A percentile compares a stretch with the other conserved stretches of the same genome.
These are phyloP conservation scores for Drosophila demipolita DNA, from an alignment of 2,888 invertebrate species.

Conservation along the genomic window DNA sequence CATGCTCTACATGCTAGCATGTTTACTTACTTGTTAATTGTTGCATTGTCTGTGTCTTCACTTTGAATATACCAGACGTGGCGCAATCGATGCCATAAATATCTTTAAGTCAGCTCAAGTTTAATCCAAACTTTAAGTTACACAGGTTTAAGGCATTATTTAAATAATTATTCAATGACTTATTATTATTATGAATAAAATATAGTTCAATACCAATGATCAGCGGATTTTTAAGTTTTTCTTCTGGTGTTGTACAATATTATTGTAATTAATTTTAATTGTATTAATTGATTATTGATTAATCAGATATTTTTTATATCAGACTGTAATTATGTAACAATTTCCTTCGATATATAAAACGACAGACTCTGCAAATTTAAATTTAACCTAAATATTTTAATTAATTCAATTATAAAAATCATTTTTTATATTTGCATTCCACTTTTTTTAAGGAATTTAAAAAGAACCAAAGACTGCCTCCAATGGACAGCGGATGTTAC, in stretches of 20 bases:
- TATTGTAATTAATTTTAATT: background rate
- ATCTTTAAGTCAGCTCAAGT: slow-evolving; percentile 18
- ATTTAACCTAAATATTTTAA: background rate
- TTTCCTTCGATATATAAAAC: background rate
- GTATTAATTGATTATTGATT: background rate
- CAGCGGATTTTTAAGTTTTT: background rate
- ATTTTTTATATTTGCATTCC: background rate
- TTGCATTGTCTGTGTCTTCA: slow-evolving; percentile 42
- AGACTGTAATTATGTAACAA: background rate
- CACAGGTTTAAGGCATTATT: background rate
- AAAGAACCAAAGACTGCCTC: background rate
- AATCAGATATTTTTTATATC: background rate
- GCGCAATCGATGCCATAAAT: slow-evolving; percentile 28
- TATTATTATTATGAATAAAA: background rate
- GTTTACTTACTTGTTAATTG: slow-evolving; percentile 50
- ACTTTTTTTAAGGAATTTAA: background rate
- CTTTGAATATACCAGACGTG: slow-evolving; percentile 26
- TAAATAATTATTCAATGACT: background rate
- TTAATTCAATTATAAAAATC: background rate
- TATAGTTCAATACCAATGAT: background rate
- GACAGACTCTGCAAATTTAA: background rate
- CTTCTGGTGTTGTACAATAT: background rate
- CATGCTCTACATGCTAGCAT: slow-evolving; percentile 58
- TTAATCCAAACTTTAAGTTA: slow-evolving; percentile 27
- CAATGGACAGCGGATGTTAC: slow-evolving; percentile 12